Evolutionary conservation across 2,888 invertebrate species (phyloP).

Genomic region (Electrophaes corylata): DNA sequence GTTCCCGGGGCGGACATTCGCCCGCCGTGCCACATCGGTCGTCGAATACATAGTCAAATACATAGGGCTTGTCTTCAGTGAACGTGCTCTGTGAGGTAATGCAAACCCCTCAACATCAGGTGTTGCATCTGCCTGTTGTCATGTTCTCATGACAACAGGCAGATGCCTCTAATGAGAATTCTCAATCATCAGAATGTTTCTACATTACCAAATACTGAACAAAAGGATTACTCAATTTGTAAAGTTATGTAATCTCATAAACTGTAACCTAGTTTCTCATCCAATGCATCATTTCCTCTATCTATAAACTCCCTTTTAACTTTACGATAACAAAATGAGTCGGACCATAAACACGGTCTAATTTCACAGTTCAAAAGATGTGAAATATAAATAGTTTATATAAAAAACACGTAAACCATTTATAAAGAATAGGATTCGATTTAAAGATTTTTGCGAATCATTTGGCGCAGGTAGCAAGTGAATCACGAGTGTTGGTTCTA

Average conservation of each 20-base stretch:
- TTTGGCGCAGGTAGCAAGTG: conserved; percentile 22
- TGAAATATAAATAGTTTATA: conserved; percentile 7
- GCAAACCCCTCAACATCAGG: too few relatives aligned
- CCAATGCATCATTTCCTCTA: conserved; percentile 17
- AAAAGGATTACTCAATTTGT: neutral
- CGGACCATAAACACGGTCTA: conserved; percentile 23
- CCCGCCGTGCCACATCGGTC: too few relatives aligned
- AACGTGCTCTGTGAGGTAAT: too few relatives aligned
- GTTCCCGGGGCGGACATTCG: too few relatives aligned
- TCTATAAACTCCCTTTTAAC: conserved; percentile 25
- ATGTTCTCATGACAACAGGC: too few relatives aligned
- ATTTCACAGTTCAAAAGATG: conserved; percentile 31
- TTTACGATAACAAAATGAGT: conserved; percentile 29
- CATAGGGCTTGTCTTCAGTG: too few relatives aligned
- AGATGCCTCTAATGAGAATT: too few relatives aligned
- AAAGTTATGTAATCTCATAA: neutral
- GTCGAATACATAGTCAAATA: too few relatives aligned
- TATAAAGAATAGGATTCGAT: conserved; percentile 10
- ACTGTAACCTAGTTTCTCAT: neutral
- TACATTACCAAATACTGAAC: neutral
- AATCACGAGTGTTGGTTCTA: neutral
- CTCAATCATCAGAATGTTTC: too few relatives aligned
- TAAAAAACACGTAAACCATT: neutral
- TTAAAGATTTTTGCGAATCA: conserved; percentile 7
- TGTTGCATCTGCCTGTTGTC: too few relatives aligned